Base-by-base conservation (phyloP, 2,888 invertebrate species). In the Calephelis perditalis region DNA sequence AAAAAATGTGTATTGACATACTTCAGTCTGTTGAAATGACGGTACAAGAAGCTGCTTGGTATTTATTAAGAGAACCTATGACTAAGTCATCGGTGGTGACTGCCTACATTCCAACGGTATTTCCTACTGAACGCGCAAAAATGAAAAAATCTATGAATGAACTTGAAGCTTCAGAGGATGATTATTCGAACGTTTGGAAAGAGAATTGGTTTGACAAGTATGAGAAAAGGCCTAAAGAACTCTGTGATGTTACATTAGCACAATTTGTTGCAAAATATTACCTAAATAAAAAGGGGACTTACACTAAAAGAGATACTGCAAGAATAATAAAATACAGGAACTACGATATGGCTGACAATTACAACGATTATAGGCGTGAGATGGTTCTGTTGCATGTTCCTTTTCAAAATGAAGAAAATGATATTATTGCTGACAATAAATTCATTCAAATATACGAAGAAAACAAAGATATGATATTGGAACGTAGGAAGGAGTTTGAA, bases 171-270 rank as follows among this genome's bases (percentile, higher is more conserved):
- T 46, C 76, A 57, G 73, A 71, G 63, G 76, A 73, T 61, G 71
- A 77, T 68, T 70, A 63, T 63, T 70, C 67, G 8, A 70, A 83
- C 60, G 64, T 82, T 57, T 82, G 82, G 79, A 81, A 76, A 62
- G 75, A 79, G 59, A 75, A 80, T 69, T 77, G 76, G 73, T 74
- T 81, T 58, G 76, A 79, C 46, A 78, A 77, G 60, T 83, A 83
- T 62, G 71, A 82, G 61, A 70, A 76, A 68, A 62, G 81, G 64
- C 81, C 79, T 47, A 72, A 70, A 63, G 68, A 74, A 52, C 65
- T 83, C 6, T 45, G 66, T n/a, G 59, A 73, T 62, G 62, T 79
- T 59, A 70, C 74, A 7, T 65, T 82, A 57, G 79, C 78, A 5
- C 70, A 73, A 66, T 82, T 81, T 69, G 79, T 76, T 65, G 62